Base-by-base conservation (phyloP, 1,140 invertebrate genomes). In the Pseudobourletiella spinata region DNA sequence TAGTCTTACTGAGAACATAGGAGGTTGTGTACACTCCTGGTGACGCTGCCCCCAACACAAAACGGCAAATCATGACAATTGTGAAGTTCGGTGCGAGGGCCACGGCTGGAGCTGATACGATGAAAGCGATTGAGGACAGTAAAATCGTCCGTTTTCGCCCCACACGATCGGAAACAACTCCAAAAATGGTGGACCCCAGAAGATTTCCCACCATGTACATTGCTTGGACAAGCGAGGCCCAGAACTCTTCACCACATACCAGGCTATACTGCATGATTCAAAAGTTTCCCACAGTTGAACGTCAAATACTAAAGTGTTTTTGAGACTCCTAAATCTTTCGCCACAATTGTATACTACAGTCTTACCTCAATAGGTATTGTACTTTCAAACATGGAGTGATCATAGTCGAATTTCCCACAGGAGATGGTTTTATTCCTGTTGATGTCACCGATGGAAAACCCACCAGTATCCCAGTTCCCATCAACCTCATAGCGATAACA, bases 121-220 rank as follows among this genome's bases (percentile, higher is more conserved):
- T 57, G 56, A 68, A 70, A 30, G 68, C 64, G 18, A 66, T 22
- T n/a, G 64, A 58, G 15, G 66, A 32, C 55, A 66, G 57, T 24
- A 63, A 48, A 30, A 68, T 65, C 14, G 66, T 48, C 32, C 54
- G 63, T 44, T 57, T 65, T 50, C 69, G 35, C 35, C 69, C 69
- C 14, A 64, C 39, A 48, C 63, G 61, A 39, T 70, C 69, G 30
- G 69, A 70, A 4, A 68, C 20, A 14, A 59, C 59, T 46, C 69
- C 69, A 30, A 68, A 68, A 20, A 68, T 66, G 30, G 66, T 63
- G 30, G 52, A 59, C 1, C 69, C 66, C 22, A 56, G 26, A 3
- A 70, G 39, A 50, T 66, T 68, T 20, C 69, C 69, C 43, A 70
- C 8, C 69, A 70, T 70, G 57, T 68, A 70, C 57, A 65, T 66